Conservation (phyloP, 2,888 invertebrate species). For the Malthinus seriepunctatus region DNA sequence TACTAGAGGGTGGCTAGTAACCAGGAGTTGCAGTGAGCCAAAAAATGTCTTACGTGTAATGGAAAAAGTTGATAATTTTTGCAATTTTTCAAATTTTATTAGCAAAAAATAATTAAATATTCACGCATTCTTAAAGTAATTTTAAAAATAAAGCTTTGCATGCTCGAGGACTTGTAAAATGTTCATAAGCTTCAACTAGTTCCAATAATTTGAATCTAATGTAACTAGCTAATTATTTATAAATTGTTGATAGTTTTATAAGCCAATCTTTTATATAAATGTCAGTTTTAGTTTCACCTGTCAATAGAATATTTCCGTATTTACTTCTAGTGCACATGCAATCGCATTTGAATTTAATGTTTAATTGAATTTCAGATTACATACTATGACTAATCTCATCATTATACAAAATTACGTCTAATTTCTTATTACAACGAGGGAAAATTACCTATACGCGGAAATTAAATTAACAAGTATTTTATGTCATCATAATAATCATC, state of each 20-base stretch:
- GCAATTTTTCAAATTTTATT: too few relatives aligned
- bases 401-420: slow-evolving; percentile 19
- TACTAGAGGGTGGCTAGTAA: too few relatives aligned
- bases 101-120: too few relatives aligned
- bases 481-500: slow-evolving; percentile 14
- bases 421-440: slow-evolving; percentile 18
- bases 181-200: too few relatives aligned
- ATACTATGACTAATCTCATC: slow-evolving; percentile 14
- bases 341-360: slow-evolving; percentile 10
- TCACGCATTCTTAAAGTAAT: too few relatives aligned
- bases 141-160: too few relatives aligned
- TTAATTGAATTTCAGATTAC: slow-evolving; percentile 16
- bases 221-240: slow-evolving; percentile 1
- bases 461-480: slow-evolving; percentile 26
- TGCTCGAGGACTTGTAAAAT: too few relatives aligned
- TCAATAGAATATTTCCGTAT: slow-evolving; percentile 12
- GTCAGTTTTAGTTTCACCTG: slow-evolving; percentile 17
- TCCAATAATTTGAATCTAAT: background rate
- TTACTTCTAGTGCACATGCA: slow-evolving; percentile 6
- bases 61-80: too few relatives aligned
- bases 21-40: too few relatives aligned
- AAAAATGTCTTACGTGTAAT: too few relatives aligned
- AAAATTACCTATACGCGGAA: slow-evolving; percentile 20
- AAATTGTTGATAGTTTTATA: slow-evolving; percentile 5
- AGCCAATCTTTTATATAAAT: slow-evolving; percentile 5